A percentile compares a stretch with the other conserved stretches of the same genome.
Evolutionary conservation across 1,140 invertebrate species (phyloP).

Genomic region (Batillaria attramentaria): DNA sequence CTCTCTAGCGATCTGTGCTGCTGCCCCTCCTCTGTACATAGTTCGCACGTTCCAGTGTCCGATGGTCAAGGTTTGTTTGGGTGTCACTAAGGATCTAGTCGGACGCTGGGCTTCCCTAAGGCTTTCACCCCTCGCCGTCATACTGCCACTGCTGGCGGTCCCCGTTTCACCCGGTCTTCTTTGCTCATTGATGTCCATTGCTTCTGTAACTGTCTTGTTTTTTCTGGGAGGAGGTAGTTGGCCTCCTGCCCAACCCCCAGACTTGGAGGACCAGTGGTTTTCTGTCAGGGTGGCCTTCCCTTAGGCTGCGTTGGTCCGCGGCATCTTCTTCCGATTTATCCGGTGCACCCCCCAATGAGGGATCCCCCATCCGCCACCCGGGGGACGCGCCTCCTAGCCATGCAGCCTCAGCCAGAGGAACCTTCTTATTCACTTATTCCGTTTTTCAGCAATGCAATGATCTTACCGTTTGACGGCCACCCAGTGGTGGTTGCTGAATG

Average conservation of each 20-base stretch:
- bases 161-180: not conserved
- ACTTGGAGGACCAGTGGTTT: conserved; percentile 4
- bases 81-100: not conserved
- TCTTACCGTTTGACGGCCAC: too few species aligned
- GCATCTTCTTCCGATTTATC: too few species aligned
- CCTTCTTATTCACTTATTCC: not conserved
- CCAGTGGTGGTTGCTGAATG: too few species aligned
- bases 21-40: not conserved
- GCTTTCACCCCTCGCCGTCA: not conserved
- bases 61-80: not conserved
- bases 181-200: too few species aligned
- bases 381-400: too few species aligned
- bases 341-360: not conserved
- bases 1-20: not conserved
- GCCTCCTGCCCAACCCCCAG: not conserved
- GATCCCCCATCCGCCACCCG: not conserved
- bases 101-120: not conserved
- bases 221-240: conserved; percentile 1
- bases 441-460: too few species aligned
- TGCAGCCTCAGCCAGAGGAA: not conserved
- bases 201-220: too few species aligned
- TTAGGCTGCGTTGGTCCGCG: too few species aligned
- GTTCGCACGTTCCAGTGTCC: not conserved
- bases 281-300: not conserved
- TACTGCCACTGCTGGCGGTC: not conserved